phyloP scores from a whole-genome alignment of 2,888 invertebrate genomes.

The Luffia ferchaultella region DNA sequence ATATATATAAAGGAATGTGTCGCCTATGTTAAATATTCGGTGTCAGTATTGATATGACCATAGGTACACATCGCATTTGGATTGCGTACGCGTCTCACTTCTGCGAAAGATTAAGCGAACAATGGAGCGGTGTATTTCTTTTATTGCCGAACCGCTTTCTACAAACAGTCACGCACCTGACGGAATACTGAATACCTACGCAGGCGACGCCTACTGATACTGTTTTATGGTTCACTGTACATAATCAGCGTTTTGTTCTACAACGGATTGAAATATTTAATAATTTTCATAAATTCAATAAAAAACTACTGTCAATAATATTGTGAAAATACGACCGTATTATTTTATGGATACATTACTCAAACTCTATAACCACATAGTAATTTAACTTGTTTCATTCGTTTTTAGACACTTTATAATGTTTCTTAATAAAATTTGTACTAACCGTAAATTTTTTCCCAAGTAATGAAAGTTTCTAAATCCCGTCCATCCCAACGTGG shows the following conservation, averaged over 20 bases:
- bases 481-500: conserved; percentile 63
- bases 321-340: too few relatives aligned
- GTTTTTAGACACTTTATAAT: too few relatives aligned
- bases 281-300: too few relatives aligned
- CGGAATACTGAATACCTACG: conserved; percentile 10
- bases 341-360: too few relatives aligned
- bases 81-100: conserved; percentile 47
- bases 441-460: conserved; percentile 60
- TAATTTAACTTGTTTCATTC: too few relatives aligned
- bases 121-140: conserved; percentile 42
- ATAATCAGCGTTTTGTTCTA: too few relatives aligned
- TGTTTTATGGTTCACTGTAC: neutral
- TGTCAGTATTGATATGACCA: too few relatives aligned
- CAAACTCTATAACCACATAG: too few relatives aligned
- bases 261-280: too few relatives aligned
- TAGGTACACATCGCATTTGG: conserved; percentile 14
- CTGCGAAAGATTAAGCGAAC: conserved; percentile 60
- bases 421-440: conserved; percentile 7
- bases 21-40: too few relatives aligned
- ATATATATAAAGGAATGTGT: too few relatives aligned
- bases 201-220: neutral
- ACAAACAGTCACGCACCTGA: conserved; percentile 30
- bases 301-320: too few relatives aligned
- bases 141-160: conserved; percentile 63
- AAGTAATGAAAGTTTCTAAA: conserved; percentile 49